Evolutionary conservation across 2,113 vertebrate species (phyloP).

Genomic region (Sinocyclocheilus anophthalmus): DNA sequence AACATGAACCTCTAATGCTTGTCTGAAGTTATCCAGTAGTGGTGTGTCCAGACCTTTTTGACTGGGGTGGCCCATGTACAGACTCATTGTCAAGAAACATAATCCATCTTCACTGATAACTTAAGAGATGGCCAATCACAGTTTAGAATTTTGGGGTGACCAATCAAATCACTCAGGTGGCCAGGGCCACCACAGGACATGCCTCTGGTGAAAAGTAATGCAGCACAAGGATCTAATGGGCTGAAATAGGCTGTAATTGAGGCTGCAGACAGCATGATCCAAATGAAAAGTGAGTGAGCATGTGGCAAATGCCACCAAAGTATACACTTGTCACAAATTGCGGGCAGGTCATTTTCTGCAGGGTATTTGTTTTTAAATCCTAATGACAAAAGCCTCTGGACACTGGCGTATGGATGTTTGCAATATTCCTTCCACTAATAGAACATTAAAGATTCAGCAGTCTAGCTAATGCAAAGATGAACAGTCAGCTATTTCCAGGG

Average conservation of each 20-base stretch:
- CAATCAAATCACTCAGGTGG: neutral
- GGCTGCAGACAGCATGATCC: slow-evolving; percentile 62
- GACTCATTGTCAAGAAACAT: neutral
- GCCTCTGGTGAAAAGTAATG: neutral
- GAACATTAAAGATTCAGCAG: slow-evolving; percentile 72
- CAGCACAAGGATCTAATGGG: slow-evolving; percentile 18
- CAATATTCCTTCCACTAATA: slow-evolving; percentile 67
- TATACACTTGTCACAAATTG: slow-evolving; percentile 65
- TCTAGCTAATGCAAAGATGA: slow-evolving; percentile 28
- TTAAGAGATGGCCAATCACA: neutral
- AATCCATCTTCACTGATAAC: neutral
- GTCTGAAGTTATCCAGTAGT: neutral
- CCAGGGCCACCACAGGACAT: neutral
- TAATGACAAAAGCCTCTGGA: slow-evolving; percentile 73
- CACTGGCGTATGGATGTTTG: slow-evolving; percentile 59
- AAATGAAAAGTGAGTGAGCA: slow-evolving; percentile 71
- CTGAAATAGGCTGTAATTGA: slow-evolving; percentile 5
- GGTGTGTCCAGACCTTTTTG: neutral
- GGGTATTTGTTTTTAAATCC: slow-evolving; percentile 60
- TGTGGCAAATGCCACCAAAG: slow-evolving; percentile 58
- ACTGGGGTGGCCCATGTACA: neutral
- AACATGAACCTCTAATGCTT: slow-evolving; percentile 11
- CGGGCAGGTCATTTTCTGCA: slow-evolving; percentile 29
- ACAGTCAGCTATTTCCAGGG: slow-evolving; percentile 39
- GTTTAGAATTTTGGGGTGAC: neutral